Percentiles rank a stretch among this genome's conserved stretches.
Conservation (phyloP, 2,888 invertebrate species). For the Mesoligia furuncula region DNA sequence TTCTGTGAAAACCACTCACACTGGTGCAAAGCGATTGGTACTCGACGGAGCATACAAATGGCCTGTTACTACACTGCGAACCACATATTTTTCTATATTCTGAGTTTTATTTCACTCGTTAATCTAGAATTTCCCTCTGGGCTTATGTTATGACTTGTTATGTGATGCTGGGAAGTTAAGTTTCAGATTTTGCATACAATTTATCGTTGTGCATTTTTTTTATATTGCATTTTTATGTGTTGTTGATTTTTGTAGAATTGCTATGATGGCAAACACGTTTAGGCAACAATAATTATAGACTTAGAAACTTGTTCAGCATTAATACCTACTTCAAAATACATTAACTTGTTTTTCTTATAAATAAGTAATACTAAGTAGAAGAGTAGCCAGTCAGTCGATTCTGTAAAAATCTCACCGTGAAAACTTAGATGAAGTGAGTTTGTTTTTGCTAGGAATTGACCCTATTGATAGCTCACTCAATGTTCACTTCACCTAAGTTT, state of each 20-base stretch:
- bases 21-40: conserved; percentile 40
- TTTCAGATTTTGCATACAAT: conserved; percentile 23
- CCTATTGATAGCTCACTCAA: no score
- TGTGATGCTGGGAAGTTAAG: conserved; percentile 3
- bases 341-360: neutral
- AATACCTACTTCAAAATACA: neutral
- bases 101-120: conserved; percentile 53
- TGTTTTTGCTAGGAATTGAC: no score
- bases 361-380: neutral
- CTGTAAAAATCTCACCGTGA: no score
- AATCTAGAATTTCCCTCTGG: conserved; percentile 41
- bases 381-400: no score
- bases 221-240: neutral
- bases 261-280: neutral
- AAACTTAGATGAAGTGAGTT: no score
- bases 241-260: neutral
- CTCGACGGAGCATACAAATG: conserved; percentile 54
- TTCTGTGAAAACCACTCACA: conserved; percentile 26
- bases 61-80: conserved; percentile 28
- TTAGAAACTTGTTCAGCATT: neutral
- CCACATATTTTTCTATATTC: conserved; percentile 44
- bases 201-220: neutral
- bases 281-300: neutral
- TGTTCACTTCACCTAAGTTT: no score
- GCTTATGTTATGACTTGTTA: no score